Base-by-base conservation (phyloP, 2,113 vertebrate genomes). In the Rutilus rutilus region DNA sequence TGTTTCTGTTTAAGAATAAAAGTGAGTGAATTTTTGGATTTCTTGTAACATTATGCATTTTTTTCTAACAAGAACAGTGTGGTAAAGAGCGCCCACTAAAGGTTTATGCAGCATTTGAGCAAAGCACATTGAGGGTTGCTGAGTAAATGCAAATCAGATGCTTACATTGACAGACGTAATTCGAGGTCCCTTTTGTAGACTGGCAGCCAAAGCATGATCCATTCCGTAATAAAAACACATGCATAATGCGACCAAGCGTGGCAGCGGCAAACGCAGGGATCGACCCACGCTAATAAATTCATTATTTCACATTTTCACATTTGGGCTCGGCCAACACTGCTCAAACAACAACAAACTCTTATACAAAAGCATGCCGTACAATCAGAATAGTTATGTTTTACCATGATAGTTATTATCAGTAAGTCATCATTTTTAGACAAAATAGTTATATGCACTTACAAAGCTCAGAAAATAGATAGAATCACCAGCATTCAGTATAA, bases 401-500 rank as follows among this genome's bases (percentile, higher is more conserved):
- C 86, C 42, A 75, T 77, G 57, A 85, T 85, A 60, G 25, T 86
- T 67, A 82, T 80, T 60, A 21, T 64, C 54, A 23, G 19, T 21
- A 57, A 57, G 54, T 57, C 52, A 86, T 83, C 8, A 89, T 90
- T 79, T 75, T 73, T 89, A 93, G 89, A 93, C 88, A 92, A 91
- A 92, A 90, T 84, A 83, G 52, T 87, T 89, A 84, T 89, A 90
- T 92, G 90, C 91, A 91, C 89, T 87, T 90, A 93, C 89, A 93
- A 90, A 93, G 91, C 89, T 91, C 80, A 84, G 90, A 89, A 90
- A 91, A 88, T n/a, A 89, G 87, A 87, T 85, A 86, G 83, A 80
- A 89, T 91, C 89, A 91, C 86, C 90, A 91, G 91, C 90, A 89
- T 91, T 87, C 90, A 93, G 90, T 90, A 89, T 89, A 92, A 92